These are phyloP conservation scores for Panagrolaimus sp. DNA, from an alignment of 1,140 invertebrate species.

Conservation along the genomic window DNA sequence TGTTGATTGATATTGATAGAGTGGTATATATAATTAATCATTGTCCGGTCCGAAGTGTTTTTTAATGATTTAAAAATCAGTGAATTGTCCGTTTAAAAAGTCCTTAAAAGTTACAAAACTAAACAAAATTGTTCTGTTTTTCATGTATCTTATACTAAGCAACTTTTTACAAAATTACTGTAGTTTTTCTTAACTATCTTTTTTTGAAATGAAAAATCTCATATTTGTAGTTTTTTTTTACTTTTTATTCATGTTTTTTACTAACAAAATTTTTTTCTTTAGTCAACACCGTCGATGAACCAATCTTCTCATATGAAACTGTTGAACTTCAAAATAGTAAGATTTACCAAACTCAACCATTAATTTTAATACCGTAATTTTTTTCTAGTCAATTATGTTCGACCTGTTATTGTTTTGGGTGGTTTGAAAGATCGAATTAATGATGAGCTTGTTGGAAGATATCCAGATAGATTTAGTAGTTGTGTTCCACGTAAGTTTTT, in stretches of 20 bases:
- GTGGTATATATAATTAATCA: too few species aligned
- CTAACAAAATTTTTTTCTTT: slow-evolving; percentile 19
- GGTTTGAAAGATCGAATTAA: slow-evolving; percentile 97
- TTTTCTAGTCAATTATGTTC: slow-evolving; percentile 65
- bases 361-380: slow-evolving; percentile 19
- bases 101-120: too few species aligned
- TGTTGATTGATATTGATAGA: not conserved
- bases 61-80: too few species aligned
- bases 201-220: too few species aligned
- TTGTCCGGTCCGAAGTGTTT: not conserved
- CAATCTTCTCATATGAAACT: slow-evolving; percentile 87
- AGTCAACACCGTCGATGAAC: slow-evolving; percentile 72
- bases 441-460: slow-evolving; percentile 95
- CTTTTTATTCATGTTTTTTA: too few species aligned
- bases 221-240: too few species aligned
- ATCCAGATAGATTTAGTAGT: slow-evolving; percentile 94
- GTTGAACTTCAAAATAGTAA: slow-evolving; percentile 75
- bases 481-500: slow-evolving; percentile 92
- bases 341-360: slow-evolving; percentile 30
- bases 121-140: too few species aligned
- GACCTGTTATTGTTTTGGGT: slow-evolving; percentile 95
- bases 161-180: too few species aligned
- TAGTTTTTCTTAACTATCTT: too few species aligned
- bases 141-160: too few species aligned
- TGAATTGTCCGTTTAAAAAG: too few species aligned